phyloP scores from a whole-genome alignment of 2,888 invertebrate species.

The Amphipyra berbera region DNA sequence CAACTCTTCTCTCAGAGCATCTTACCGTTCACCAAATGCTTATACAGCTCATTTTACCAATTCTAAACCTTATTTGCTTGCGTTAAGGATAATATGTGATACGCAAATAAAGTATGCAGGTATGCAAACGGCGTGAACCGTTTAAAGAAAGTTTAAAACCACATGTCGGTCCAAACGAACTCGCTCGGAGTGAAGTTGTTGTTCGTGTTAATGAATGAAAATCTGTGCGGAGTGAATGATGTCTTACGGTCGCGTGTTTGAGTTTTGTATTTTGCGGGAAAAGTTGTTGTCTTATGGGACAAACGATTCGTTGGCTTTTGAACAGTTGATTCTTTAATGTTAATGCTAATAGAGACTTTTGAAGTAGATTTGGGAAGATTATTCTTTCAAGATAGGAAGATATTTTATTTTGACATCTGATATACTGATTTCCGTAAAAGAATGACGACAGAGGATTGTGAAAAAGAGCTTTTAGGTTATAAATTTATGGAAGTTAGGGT shows the following conservation, averaged over 20 bases:
- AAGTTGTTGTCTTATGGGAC: constrained; percentile 41
- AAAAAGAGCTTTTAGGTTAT: too few relatives aligned
- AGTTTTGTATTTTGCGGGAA: constrained; percentile 51
- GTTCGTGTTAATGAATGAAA: constrained; percentile 71
- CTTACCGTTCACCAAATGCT: constrained; percentile 60
- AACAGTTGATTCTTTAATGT: constrained; percentile 6
- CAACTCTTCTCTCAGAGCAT: constrained; percentile 73
- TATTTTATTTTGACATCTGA: constrained; percentile 1
- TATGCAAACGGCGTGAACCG: constrained; percentile 66
- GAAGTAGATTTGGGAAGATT: constrained; percentile 7
- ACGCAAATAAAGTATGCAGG: constrained; percentile 48
- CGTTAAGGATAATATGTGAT: constrained; percentile 47
- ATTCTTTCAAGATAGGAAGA: constrained; percentile 2
- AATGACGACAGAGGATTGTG: background rate
- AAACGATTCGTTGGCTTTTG: constrained; percentile 11
- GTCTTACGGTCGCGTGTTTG: constrained; percentile 48
- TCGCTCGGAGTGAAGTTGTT: constrained; percentile 68
- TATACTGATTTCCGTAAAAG: background rate
- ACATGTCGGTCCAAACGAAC: constrained; percentile 73
- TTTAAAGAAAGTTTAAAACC: constrained; percentile 78
- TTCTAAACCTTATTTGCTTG: constrained; percentile 58
- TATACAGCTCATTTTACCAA: constrained; percentile 48
- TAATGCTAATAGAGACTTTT: constrained; percentile 7
- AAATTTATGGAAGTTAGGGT: too few relatives aligned
- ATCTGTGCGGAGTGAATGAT: constrained; percentile 63